Base-by-base conservation (phyloP, 2,888 invertebrate genomes). In the Maniola hyperantus region DNA sequence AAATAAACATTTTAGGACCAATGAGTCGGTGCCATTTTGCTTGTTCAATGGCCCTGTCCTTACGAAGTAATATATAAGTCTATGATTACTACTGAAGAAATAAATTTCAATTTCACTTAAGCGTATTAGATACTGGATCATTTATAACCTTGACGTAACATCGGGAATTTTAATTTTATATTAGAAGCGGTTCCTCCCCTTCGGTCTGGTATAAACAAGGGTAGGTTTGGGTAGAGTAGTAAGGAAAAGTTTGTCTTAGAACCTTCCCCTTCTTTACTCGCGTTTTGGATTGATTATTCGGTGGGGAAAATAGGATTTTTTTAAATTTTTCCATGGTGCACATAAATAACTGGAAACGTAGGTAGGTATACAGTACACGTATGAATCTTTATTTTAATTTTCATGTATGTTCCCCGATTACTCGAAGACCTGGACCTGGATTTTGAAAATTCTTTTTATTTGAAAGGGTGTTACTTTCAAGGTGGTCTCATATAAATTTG, bases 101-200 rank as follows among this genome's bases (percentile, higher is more conserved):
- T 15, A 36, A 60, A 64, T 68, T 73, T 72, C 73, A 72, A 73
- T 69, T 71, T 59, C 66, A 69, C 61, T 69, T 65, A 60, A 63
- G 50, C 44, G 26, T 62, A 62, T 64, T 69, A 46, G 65, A 81
- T 81, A 78, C 76, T 74, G 74, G 78, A 82, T 82, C 81, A 82
- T 83, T 83, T 81, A 82, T 82, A 81, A 83, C 79, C 76, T 77
- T 74, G 74, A 71, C 78, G 79, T 83, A 75, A 81, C 77, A 79
- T 73, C 78, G 65, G 78, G 83, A 83, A 87, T 87, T 88, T 84
- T 82, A 87, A 85, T 84, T 86, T 83, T 76, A 80, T 82, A 79
- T 80, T 73, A 77, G 76, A 82, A 82, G 82, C 79, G 75, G 34
- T 34, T 73, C 72, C 79, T 78, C 82, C 80, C 77, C 34, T 44